phyloP scores from a whole-genome alignment of 2,888 invertebrate genomes.

The Plagodis pulveraria region DNA sequence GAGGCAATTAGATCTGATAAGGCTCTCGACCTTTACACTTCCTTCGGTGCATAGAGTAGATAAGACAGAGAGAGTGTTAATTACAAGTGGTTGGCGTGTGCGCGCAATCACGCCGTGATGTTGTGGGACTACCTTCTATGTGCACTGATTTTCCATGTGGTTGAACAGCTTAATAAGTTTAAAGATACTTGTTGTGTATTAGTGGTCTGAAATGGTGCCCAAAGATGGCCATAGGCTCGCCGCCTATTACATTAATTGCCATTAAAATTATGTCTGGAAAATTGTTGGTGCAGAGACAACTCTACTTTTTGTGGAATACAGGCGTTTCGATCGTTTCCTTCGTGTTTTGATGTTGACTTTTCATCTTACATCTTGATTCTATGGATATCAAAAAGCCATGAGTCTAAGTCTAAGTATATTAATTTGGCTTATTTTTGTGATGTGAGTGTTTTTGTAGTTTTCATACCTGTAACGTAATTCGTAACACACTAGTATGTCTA shows the following conservation, averaged over 20 bases:
- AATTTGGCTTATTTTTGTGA: too few species aligned
- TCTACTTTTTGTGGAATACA: too few species aligned
- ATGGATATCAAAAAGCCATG: too few species aligned
- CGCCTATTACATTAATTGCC: not conserved
- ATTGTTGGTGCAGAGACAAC: too few species aligned
- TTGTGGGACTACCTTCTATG: constrained; percentile 23
- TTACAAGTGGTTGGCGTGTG: constrained; percentile 43
- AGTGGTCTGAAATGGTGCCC: not conserved
- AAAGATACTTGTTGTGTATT: not conserved
- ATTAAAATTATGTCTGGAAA: too few species aligned
- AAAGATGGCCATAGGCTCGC: not conserved
- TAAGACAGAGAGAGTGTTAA: constrained; percentile 69
- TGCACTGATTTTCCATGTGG: constrained; percentile 10
- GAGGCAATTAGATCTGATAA: constrained; percentile 79
- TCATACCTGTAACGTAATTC: not conserved
- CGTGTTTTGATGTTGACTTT: too few species aligned
- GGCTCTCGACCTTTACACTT: constrained; percentile 80
- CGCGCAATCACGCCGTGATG: constrained; percentile 22
- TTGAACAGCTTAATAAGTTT: constrained; percentile 9
- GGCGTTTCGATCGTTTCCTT: too few species aligned
- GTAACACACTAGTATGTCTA: constrained; percentile 23
- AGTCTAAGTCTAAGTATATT: too few species aligned
- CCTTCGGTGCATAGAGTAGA: constrained; percentile 57
- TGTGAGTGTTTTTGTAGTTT: too few species aligned
- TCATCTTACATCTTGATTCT: too few species aligned